A percentile compares a stretch with the other conserved stretches of the same genome.
Evolutionary conservation across 2,797 vertebrate genomes (phyloP).

Genomic region (Sebastolobus alascanus): DNA sequence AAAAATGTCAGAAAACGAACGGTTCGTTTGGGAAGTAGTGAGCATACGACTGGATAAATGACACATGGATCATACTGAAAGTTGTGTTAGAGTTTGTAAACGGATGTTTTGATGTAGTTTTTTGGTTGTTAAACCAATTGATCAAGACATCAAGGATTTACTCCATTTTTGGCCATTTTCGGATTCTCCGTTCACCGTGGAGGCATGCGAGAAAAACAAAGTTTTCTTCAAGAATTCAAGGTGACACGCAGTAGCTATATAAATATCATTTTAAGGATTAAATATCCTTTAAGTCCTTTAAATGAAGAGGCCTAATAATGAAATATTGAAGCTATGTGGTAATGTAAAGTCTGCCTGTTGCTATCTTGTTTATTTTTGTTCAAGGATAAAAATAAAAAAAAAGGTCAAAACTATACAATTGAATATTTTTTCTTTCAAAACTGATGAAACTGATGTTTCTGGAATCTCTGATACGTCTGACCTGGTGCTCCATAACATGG

Average conservation of each 20-base stretch:
- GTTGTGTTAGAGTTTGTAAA: no score
- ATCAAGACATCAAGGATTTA: no score
- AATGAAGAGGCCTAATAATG: background rate
- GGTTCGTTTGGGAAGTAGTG: no score
- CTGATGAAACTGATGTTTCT: background rate
- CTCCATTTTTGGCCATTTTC: rapidly evolving
- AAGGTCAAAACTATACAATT: background rate
- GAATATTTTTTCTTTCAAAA: background rate
- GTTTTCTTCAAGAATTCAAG: rapidly evolving
- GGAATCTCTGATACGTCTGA: background rate
- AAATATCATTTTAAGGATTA: no score
- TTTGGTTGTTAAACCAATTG: no score
- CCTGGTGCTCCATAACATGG: background rate
- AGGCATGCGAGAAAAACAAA: rapidly evolving
- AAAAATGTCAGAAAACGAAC: no score
- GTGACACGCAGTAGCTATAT: no score
- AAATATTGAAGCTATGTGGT: background rate
- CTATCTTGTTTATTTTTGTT: background rate
- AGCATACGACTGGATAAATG: no score
- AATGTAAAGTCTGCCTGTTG: background rate
- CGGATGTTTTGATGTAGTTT: no score
- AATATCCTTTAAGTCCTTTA: background rate
- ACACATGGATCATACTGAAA: no score
- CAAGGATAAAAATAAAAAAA: background rate
- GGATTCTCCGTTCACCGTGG: no score